Evolutionary conservation across 2,113 vertebrate genomes (phyloP), one percentile per base, ranked within the genome.

Genomic region (Oryzias curvinotus): DNA sequence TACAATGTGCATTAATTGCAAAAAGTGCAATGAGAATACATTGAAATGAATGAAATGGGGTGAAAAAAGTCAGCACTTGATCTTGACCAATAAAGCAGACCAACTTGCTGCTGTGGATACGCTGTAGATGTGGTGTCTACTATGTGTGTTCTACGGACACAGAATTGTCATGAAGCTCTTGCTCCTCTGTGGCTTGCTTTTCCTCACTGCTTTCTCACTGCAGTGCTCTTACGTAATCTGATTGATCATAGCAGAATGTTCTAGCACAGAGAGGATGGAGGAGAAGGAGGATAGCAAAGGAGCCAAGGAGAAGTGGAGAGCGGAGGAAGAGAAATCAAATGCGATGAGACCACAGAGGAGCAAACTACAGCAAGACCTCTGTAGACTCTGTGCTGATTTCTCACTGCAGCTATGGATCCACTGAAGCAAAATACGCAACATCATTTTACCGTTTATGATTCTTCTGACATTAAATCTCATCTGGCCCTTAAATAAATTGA

Each of bases 211-310:
- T 36, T 72, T 67, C 75, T 77, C 68, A 81, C 85, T 78, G 85
- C 88, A 89, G 88, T 83, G 81, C 64, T 81, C 58, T 88, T 90
- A 88, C 86, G 78, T 87, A 90, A 88, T 85, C 83, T 88, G 84
- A 90, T 76, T 85, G 85, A 86, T 89, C 77, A 70, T 62, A 73
- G 69, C 69, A 67, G 82, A 85, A 80, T 82, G 72, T 77, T 83
- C 57, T 61, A 79, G 79, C 76, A 71, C 68, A 65, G 66, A 72
- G 75, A 45, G 66, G 84, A 81, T 47, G 54, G 25, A 28, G 66
- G 28, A 13, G 55, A 53, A 66, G 41, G 59, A 52, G 48, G 55
- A 62, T 2, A 52, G 55, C 47, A 55, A 30, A 1, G 45, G 51
- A 48, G 62, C 43, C 23, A n/a, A 28, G 26, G 54, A 67, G 52